These are phyloP conservation scores for Athene cunicularia DNA, from an alignment of 2,113 vertebrate species.

Conservation along the genomic window DNA sequence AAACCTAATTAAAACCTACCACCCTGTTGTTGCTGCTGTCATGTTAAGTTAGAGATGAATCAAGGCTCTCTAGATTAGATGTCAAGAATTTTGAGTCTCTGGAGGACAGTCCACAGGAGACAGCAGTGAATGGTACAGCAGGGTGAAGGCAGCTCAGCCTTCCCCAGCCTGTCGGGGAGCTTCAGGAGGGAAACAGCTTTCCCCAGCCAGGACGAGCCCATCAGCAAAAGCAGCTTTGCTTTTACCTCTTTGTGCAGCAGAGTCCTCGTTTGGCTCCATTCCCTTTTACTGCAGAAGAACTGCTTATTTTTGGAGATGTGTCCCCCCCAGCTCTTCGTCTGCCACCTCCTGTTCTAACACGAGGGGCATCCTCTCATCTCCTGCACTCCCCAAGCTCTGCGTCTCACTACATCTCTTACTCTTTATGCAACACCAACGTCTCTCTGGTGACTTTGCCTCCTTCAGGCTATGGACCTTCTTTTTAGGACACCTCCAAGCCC, in stretches of 20 bases:
- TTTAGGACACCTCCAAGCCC: background rate
- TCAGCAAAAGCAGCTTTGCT: background rate
- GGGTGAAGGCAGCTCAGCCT: background rate
- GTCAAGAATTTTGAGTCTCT: background rate
- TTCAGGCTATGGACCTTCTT: background rate
- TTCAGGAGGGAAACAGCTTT: background rate
- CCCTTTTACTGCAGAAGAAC: background rate
- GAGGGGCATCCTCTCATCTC: background rate
- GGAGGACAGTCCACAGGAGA: background rate
- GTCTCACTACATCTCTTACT: background rate
- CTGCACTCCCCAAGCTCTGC: background rate
- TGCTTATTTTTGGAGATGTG: accelerated
- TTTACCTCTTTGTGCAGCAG: background rate
- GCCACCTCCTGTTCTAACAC: background rate
- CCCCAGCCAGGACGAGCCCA: background rate
- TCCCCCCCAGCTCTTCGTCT: background rate
- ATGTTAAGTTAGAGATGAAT: background rate
- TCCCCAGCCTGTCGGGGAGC: background rate
- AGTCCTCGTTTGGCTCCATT: accelerated
- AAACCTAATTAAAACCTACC: background rate
- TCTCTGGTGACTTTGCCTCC: background rate
- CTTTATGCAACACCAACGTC: background rate
- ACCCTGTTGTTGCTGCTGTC: background rate
- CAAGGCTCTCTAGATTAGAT: background rate
- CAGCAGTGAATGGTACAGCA: background rate